Conservation (phyloP, 2,113 vertebrate genomes). For the Syngnathus typhle region DNA sequence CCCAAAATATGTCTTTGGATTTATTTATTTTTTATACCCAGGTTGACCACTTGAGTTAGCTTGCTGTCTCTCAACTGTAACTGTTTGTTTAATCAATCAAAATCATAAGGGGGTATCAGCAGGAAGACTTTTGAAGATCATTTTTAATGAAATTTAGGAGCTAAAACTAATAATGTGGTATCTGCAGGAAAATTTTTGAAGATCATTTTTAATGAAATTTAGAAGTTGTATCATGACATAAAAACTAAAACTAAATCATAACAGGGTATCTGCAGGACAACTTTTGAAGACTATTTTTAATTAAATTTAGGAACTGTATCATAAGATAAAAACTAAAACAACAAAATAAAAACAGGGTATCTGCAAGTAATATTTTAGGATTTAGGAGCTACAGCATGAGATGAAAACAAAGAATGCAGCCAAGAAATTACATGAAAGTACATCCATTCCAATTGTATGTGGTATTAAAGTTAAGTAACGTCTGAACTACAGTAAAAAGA, state of each 20-base stretch:
- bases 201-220: too few species aligned
- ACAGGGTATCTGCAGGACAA: neutral
- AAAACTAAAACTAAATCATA: neutral
- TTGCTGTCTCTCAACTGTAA: neutral
- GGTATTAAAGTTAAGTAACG: neutral
- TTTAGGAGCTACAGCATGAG: neutral
- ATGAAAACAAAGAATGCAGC: neutral
- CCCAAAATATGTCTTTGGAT: neutral
- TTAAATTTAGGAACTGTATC: neutral
- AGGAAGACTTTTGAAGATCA: neutral
- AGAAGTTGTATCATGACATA: too few species aligned
- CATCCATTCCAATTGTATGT: neutral
- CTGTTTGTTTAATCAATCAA: neutral
- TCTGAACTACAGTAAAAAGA: neutral
- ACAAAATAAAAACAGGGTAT: neutral
- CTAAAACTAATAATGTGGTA: neutral
- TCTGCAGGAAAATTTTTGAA: too few species aligned
- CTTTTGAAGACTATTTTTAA: neutral
- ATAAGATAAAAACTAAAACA: neutral
- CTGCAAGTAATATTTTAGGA: neutral
- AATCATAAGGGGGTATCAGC: neutral
- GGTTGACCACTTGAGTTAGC: neutral
- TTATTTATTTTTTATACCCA: conserved; percentile 4
- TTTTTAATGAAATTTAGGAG: neutral
- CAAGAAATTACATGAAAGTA: neutral